Base-by-base conservation (phyloP, 2,888 invertebrate genomes). In the Ceraclea dissimilis region DNA sequence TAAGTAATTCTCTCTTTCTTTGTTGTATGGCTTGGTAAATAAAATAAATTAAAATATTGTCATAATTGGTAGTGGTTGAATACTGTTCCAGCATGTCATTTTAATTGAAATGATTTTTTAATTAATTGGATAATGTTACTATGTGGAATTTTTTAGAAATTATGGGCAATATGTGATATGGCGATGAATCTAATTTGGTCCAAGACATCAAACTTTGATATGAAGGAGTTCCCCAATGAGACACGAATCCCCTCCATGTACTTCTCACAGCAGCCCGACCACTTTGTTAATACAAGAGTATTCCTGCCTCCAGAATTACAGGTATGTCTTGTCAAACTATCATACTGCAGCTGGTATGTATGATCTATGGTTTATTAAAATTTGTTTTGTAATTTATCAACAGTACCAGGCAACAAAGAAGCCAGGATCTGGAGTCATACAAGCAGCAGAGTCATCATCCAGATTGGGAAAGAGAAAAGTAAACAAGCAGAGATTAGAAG, bases 81-180 rank as follows among this genome's bases (percentile, higher is more conserved):
- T n/a, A n/a, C n/a, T n/a, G n/a, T n/a, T n/a, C n/a, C n/a, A n/a
- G n/a, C n/a, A n/a, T n/a, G n/a, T n/a, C n/a, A n/a, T n/a, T n/a
- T n/a, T n/a, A n/a, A n/a, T n/a, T n/a, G n/a, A n/a, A n/a, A n/a
- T n/a, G n/a, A n/a, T n/a, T n/a, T n/a, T n/a, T n/a, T n/a, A n/a
- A n/a, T n/a, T n/a, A n/a, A n/a, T n/a, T n/a, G n/a, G n/a, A n/a
- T n/a, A n/a, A n/a, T n/a, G n/a, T n/a, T n/a, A n/a, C n/a, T n/a
- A n/a, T n/a, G n/a, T n/a, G n/a, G n/a, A 26, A 6, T 26, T 54
- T 64, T 72, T 1, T 72, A 96, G 93, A 96, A 94, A 89, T 75
- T 98, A 70, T 98, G 96, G 90, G 91, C 96, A 22, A 85, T 93
- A 53, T 96, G 96, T 79, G 98, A 98, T 79, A 79, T 98, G 63